phyloP scores from a whole-genome alignment of 2,888 invertebrate species.

The Ormyrus labotus region DNA sequence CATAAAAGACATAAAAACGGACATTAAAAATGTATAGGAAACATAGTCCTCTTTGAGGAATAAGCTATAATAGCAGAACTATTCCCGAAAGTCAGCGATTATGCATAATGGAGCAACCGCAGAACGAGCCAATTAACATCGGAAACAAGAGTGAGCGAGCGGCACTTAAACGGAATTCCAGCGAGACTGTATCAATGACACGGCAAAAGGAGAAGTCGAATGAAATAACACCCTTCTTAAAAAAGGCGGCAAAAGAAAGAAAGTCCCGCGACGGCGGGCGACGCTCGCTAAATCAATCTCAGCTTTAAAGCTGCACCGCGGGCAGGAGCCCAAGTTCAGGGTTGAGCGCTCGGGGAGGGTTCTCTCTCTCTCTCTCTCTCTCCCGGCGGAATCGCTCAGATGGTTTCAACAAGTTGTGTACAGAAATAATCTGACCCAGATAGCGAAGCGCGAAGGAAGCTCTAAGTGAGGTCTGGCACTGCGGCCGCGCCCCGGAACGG shows the following conservation, averaged over 20 bases:
- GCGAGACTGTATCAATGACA: background rate
- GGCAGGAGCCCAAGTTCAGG: constrained; percentile 38
- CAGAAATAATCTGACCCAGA: constrained; percentile 71
- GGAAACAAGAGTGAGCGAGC: too few species aligned
- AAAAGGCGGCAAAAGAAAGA: background rate
- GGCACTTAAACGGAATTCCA: background rate
- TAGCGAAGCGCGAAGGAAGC: constrained; percentile 62
- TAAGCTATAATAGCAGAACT: too few species aligned
- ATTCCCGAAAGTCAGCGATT: too few species aligned
- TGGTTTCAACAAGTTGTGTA: constrained; percentile 64
- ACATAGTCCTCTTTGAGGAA: too few species aligned
- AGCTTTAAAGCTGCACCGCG: background rate
- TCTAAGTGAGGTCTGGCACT: constrained; percentile 67
- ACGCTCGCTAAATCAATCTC: constrained; percentile 4
- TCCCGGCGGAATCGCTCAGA: constrained; percentile 35
- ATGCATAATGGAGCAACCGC: too few species aligned
- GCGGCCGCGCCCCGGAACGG: constrained; percentile 33
- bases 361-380: background rate
- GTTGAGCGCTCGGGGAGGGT: background rate
- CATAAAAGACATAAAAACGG: too few species aligned
- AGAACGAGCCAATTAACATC: too few species aligned
- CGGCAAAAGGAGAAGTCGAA: too few species aligned
- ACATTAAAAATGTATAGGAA: too few species aligned
- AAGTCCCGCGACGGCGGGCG: background rate
- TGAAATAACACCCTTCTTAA: too few species aligned